Evolutionary conservation across 2,797 vertebrate species (phyloP).

Genomic region (Protosalanx chinensis): DNA sequence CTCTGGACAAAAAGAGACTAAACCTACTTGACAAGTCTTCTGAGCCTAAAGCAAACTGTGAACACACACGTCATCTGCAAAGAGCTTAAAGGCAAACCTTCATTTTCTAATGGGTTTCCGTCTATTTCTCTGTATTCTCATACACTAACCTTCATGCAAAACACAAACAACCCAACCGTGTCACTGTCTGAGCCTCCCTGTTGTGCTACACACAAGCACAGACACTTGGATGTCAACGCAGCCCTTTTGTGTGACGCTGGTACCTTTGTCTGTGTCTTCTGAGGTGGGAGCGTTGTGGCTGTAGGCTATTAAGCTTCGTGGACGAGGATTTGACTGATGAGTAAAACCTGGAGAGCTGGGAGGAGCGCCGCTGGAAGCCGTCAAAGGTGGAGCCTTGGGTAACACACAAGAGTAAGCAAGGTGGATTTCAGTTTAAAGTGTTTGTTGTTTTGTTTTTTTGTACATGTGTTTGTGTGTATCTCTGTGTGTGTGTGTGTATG

Average conservation of each 20-base stretch:
- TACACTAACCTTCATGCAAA: not conserved
- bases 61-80: not conserved
- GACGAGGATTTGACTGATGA: constrained; percentile 39
- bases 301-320: constrained; percentile 49
- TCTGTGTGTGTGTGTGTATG: constrained; percentile 6
- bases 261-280: constrained; percentile 73
- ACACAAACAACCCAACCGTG: not conserved
- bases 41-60: too few species aligned
- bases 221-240: not conserved
- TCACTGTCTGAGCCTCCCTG: not conserved
- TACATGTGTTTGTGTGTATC: too few species aligned
- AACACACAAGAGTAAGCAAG: constrained; percentile 16
- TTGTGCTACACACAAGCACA: not conserved
- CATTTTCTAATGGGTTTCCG: not conserved
- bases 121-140: not conserved
- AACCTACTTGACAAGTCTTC: too few species aligned
- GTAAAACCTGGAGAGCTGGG: constrained; percentile 44
- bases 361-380: constrained; percentile 40
- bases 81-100: not conserved
- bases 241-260: not conserved
- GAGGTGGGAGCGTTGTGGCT: constrained; percentile 39
- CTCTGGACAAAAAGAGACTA: too few species aligned
- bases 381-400: constrained; percentile 55
- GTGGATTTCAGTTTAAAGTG: not conserved
- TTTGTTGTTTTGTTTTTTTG: constrained; percentile 7